A percentile compares a stretch with the other conserved stretches of the same genome.
phyloP scores from a whole-genome alignment of 2,113 vertebrate species.

The Aegotheles bennettii region DNA sequence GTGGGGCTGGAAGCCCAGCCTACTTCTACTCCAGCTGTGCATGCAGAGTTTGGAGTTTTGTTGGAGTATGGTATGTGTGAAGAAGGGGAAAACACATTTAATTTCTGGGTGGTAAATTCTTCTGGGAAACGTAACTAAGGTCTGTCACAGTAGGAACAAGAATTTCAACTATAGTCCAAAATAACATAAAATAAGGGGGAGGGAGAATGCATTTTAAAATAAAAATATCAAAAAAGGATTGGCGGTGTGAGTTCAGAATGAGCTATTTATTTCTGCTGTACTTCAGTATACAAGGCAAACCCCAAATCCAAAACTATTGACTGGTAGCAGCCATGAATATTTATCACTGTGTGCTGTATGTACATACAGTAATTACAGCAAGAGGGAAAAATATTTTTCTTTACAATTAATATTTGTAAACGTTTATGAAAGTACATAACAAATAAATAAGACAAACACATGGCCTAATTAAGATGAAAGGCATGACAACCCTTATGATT shows the following conservation, averaged over 20 bases:
- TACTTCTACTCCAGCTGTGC: not conserved
- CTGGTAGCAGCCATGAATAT: constrained; percentile 28
- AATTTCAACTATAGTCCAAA: not conserved
- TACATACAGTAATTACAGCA: constrained; percentile 53
- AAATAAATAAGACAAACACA: constrained; percentile 66
- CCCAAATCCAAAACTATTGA: not conserved
- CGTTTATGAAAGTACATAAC: constrained; percentile 67
- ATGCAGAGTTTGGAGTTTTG: not conserved
- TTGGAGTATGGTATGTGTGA: not conserved
- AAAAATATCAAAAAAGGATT: not conserved
- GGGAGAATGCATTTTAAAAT: not conserved
- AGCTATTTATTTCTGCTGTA: not conserved
- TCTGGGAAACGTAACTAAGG: not conserved
- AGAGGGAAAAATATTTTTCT: constrained; percentile 60
- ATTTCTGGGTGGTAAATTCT: not conserved
- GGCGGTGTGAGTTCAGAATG: not conserved
- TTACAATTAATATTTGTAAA: constrained; percentile 66
- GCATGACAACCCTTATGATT: constrained; percentile 66
- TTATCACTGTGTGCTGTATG: constrained; percentile 34
- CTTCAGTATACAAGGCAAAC: not conserved
- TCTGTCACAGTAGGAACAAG: not conserved
- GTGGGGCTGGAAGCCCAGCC: not conserved
- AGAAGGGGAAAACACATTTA: not conserved
- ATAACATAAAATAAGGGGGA: not conserved
- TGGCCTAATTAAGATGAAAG: constrained; percentile 73